These are phyloP conservation scores for Myodes glareolus DNA, from an alignment of 2,113 vertebrate genomes.

Conservation along the genomic window DNA sequence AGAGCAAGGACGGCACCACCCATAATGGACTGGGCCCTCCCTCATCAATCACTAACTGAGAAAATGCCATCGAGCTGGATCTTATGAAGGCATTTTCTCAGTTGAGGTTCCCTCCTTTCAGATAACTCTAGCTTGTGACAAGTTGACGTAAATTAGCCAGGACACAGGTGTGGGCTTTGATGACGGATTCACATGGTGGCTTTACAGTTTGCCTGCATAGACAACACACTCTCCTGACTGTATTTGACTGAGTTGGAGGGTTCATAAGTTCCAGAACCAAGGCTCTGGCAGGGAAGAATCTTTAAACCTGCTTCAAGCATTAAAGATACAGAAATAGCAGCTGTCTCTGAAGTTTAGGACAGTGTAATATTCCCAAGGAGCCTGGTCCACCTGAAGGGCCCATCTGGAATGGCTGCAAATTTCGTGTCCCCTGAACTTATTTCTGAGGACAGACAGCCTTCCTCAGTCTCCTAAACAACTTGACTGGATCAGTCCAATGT, in stretches of 20 bases:
- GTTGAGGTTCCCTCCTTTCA: background rate
- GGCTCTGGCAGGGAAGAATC: background rate
- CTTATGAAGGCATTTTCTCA: background rate
- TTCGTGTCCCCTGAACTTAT: background rate
- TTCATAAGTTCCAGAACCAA: constrained; percentile 1
- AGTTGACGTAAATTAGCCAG: background rate
- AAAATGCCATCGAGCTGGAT: background rate
- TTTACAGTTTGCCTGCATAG: background rate
- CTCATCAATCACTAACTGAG: background rate
- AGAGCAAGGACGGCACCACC: background rate
- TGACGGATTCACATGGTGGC: background rate
- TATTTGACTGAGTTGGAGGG: background rate
- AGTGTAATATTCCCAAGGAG: background rate
- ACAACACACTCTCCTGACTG: background rate
- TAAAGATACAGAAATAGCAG: background rate
- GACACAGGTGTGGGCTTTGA: background rate
- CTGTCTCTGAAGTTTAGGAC: background rate
- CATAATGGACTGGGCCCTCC: background rate
- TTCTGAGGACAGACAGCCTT: background rate
- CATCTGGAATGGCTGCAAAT: too few species aligned
- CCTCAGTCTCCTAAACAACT: background rate
- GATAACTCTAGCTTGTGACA: background rate
- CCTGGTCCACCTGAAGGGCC: background rate
- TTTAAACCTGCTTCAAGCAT: background rate
- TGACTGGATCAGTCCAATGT: background rate